Evolutionary conservation across 1,140 invertebrate species (phyloP).

Genomic region (Portunus trituberculatus): DNA sequence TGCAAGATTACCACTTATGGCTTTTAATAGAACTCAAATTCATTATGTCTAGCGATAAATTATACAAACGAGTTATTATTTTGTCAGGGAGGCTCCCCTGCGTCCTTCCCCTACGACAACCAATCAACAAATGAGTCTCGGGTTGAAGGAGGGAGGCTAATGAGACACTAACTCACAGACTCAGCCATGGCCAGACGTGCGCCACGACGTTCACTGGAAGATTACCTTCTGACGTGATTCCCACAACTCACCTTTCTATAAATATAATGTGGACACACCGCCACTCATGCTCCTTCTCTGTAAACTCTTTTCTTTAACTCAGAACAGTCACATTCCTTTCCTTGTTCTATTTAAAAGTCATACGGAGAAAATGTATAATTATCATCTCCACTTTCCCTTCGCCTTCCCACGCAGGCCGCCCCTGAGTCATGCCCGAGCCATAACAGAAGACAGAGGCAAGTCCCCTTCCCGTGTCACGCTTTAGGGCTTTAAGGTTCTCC

Average conservation of each 20-base stretch:
- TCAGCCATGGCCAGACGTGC: background rate
- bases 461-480: too few species aligned
- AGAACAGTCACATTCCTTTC: too few species aligned
- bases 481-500: too few species aligned
- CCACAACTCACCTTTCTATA: background rate
- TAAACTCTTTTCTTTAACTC: too few species aligned
- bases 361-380: too few species aligned
- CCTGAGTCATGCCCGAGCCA: too few species aligned
- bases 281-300: too few species aligned
- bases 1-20: background rate
- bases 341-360: too few species aligned
- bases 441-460: too few species aligned
- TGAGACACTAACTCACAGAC: background rate
- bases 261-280: too few species aligned
- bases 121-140: slow-evolving; percentile 10
- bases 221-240: background rate
- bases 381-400: too few species aligned
- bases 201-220: background rate
- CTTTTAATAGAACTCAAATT: background rate
- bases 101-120: background rate
- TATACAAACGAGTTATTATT: slow-evolving; percentile 12
- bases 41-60: background rate
- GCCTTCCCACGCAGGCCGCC: too few species aligned
- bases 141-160: background rate
- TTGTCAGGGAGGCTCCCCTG: background rate